A percentile compares a stretch with the other conserved stretches of the same genome.
Conservation (phyloP, 2,113 vertebrate genomes). For the Kobus ellipsiprymnus region DNA sequence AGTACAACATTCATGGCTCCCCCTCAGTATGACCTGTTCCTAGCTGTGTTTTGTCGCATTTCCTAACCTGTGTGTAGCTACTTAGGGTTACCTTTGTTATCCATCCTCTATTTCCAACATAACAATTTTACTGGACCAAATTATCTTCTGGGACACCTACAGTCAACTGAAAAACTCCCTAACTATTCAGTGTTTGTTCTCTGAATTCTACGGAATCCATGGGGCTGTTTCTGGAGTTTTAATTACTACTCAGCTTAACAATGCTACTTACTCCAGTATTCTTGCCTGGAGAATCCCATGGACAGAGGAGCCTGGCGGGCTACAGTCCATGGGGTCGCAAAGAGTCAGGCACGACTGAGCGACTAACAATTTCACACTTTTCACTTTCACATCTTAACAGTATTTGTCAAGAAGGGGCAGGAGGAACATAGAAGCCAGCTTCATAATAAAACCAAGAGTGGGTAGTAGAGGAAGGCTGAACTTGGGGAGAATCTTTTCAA, state of each 20-base stretch:
- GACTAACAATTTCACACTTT: background rate
- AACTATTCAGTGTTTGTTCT: background rate
- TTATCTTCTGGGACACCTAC: background rate
- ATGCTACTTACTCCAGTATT: background rate
- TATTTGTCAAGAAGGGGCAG: background rate
- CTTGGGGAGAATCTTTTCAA: background rate
- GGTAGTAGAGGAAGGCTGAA: background rate
- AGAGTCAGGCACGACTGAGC: background rate
- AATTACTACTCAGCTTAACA: background rate
- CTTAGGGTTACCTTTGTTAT: background rate
- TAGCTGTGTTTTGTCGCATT: background rate
- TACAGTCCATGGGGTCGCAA: background rate
- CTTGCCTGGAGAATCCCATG: background rate
- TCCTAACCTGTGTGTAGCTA: background rate
- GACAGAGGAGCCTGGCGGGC: background rate
- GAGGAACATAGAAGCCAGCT: background rate
- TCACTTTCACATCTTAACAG: background rate
- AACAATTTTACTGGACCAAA: background rate
- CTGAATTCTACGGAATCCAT: background rate
- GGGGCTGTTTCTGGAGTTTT: background rate
- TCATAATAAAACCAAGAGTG: background rate
- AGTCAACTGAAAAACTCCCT: background rate
- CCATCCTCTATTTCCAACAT: background rate
- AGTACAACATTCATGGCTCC: background rate
- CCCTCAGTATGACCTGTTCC: background rate